Conservation (phyloP, 2,888 invertebrate genomes). For the Synanthedon formicaeformis region DNA sequence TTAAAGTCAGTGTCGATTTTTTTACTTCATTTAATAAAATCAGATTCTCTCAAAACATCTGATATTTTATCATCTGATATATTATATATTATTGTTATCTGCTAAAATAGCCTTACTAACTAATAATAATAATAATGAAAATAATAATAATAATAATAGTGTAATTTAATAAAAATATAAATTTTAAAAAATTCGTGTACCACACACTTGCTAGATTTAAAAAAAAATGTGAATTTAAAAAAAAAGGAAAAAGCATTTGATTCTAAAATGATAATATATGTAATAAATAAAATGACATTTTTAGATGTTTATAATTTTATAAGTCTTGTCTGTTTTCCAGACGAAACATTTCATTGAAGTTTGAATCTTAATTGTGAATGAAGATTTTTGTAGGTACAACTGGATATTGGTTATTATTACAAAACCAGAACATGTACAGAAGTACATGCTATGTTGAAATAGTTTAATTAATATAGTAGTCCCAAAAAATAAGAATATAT, state of each 20-base stretch:
- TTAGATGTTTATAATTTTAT: constrained; percentile 41
- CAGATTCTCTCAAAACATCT: constrained; percentile 24
- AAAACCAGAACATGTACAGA: too few species aligned
- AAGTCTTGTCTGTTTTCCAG: constrained; percentile 12
- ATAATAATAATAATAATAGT: constrained; percentile 26
- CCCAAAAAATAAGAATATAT: too few species aligned
- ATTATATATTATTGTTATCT: constrained; percentile 23
- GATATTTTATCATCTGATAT: constrained; percentile 7
- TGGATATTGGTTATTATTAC: too few species aligned
- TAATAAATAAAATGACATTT: constrained; percentile 53
- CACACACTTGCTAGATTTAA: constrained; percentile 49
- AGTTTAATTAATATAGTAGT: too few species aligned
- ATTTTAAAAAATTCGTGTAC: constrained; percentile 39
- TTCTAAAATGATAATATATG: constrained; percentile 57
- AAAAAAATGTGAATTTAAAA: constrained; percentile 57
- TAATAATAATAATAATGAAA: constrained; percentile 49
- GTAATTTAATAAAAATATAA: constrained; percentile 34
- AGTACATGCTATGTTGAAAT: too few species aligned
- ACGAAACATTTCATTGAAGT: background rate
- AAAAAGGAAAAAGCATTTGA: constrained; percentile 58
- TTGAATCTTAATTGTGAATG: too few species aligned
- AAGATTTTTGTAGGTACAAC: too few species aligned
- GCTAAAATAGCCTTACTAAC: constrained; percentile 69
- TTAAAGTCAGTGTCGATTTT: too few species aligned
- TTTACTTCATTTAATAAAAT: constrained; percentile 26